Conservation (phyloP, 2,113 vertebrate species). For the Deroptyus accipitrinus region DNA sequence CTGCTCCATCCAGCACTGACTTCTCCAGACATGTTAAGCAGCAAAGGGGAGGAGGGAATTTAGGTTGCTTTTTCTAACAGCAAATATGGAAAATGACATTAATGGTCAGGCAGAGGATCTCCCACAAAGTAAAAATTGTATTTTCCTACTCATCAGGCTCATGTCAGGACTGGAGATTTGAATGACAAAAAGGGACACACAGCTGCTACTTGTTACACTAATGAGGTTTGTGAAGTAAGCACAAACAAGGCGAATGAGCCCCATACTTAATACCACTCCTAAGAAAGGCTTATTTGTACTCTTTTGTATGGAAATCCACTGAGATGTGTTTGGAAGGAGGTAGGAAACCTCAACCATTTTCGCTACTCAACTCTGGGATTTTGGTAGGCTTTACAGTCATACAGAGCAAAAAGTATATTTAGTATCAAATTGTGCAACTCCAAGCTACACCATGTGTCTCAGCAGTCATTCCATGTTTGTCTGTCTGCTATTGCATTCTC, state of each 20-base stretch:
- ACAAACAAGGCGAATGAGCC: background rate
- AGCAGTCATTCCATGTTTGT: background rate
- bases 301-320: background rate
- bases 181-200: background rate
- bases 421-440: background rate
- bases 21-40: background rate
- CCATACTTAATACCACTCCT: background rate
- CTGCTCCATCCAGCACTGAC: background rate
- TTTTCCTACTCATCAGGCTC: background rate
- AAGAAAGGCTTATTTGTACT: background rate
- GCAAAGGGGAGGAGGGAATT: background rate
- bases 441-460: background rate
- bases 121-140: background rate
- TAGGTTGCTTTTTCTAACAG: background rate
- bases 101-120: background rate
- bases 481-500: background rate
- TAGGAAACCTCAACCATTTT: background rate
- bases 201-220: background rate
- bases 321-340: background rate
- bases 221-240: background rate
- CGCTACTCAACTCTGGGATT: background rate
- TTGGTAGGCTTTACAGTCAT: background rate
- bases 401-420: background rate
- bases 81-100: background rate
- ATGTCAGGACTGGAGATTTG: background rate